Evolutionary conservation across 2,888 invertebrate species (phyloP), one percentile per base, ranked within the genome.

Genomic region (Torymus auratus): DNA sequence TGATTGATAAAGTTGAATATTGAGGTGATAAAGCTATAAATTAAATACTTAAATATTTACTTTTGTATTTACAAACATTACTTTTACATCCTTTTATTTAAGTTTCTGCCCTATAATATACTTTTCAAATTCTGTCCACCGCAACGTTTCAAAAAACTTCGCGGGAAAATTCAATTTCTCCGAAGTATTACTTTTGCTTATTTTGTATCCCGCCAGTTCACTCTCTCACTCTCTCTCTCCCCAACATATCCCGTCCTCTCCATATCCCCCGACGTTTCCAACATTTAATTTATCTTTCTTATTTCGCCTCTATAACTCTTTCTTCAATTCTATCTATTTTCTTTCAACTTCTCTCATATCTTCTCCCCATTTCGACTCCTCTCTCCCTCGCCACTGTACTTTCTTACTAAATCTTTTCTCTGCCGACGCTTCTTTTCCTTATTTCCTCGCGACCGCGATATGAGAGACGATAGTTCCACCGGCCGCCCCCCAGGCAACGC

Each of bases 391-490:
- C 15, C 53, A n/a, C 2, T 23, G 28, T 28, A 28, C 28, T 69
- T 11, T 69, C 11, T 68, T 14, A 55, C 13, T 55, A 41, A 41
- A 41, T 41, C 41, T 41, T 41, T 41, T 41, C 41, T 41, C 41
- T 41, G 41, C 41, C 41, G 41, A 7, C 5, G 41, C 41, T 41
- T 41, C 41, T n/a, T 55, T 14, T 58, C 58, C 15, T 50, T n/a
- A n/a, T n/a, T 13, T 14, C 52, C 5, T 56, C 56, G 62, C 71
- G 55, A 50, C 75, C 67, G 79, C 74, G 79, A 74, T 74, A 64
- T 65, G 28, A 55, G 50, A 3, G 41, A 14, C 58, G 79, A 80
- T 70, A 75, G 70, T 80, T 65, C 74, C 74, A 74, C 62, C 41
- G 41, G 20, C 61, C 20, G 58, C 52, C 41, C 41, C 41, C 7